A percentile compares a stretch with the other conserved stretches of the same genome.
Conservation (phyloP, 2,113 vertebrate species). For the Megaceryle torquata region DNA sequence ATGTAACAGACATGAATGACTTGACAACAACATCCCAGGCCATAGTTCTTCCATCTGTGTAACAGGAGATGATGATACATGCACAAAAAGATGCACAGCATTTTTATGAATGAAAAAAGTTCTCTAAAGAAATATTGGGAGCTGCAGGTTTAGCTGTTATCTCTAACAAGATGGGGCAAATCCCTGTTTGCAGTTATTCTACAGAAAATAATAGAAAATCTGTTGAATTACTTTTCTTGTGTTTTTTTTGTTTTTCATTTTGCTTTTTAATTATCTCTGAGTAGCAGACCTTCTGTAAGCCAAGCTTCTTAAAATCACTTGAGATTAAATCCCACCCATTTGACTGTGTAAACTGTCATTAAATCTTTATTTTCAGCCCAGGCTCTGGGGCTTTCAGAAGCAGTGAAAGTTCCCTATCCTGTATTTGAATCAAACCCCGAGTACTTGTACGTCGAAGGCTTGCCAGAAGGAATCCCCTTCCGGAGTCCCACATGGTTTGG, state of each 20-base stretch:
- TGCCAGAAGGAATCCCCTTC: slow-evolving; percentile 82
- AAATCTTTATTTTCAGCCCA: slow-evolving; percentile 64
- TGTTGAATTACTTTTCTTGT: neutral
- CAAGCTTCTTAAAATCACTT: neutral
- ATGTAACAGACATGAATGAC: neutral
- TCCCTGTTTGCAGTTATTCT: neutral
- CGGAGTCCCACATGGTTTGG: slow-evolving; percentile 83
- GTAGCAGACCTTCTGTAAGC: neutral
- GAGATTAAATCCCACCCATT: neutral
- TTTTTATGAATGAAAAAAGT: neutral
- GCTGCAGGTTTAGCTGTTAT: neutral
- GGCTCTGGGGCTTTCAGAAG: slow-evolving; percentile 75
- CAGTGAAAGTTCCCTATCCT: slow-evolving; percentile 78
- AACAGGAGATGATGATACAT: neutral
- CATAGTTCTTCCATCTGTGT: neutral
- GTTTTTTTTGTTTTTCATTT: too few species aligned
- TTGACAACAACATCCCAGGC: neutral
- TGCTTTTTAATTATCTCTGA: neutral
- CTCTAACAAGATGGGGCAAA: neutral
- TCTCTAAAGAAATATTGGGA: neutral
- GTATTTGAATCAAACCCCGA: slow-evolving; percentile 77
- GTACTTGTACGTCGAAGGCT: slow-evolving; percentile 73
- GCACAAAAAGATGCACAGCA: neutral
- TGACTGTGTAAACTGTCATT: neutral
- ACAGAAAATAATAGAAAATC: neutral